Evolutionary conservation across 2,888 invertebrate genomes (phyloP), one percentile per base, ranked within the genome.

Genomic region (Eupithecia tripunctaria): DNA sequence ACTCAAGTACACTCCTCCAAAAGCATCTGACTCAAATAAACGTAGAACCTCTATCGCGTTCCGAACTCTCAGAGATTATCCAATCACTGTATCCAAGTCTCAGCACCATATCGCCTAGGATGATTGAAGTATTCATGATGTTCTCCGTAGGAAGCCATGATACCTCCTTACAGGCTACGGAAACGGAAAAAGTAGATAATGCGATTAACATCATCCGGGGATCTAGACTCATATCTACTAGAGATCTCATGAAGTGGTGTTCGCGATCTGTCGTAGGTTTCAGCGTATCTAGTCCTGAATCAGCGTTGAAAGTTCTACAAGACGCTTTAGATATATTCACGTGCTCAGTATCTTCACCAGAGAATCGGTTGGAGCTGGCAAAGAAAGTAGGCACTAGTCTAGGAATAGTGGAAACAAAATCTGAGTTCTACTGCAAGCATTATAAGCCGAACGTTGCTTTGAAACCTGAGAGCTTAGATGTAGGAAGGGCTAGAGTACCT

Each of bases 181-280:
- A 89, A 47, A 71, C 77, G 18, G 90, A 89, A 41, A 70, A 77
- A n/a, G 78, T 79, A 18, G 86, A 86, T 0, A 87, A 85, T 59
- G 82, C 79, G 41, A 87, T 91, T 10, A 81, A 81, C 18, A 81
- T 92, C 2, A 85, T 93, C 65, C 94, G 92, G 84, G 95, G 94
- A 62, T 96, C 96, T 0, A 95, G 97, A 79, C 89, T 96, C 63
- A 97, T 96, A 29, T 97, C 97, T 0, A 97, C 97, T 0, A 96
- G 99, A 80, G 99, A 99, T 95, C 95, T 99, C 66, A 96, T 99
- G 80, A 99, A 99, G 88, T 97, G 98, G 96, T 99, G 99, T 85
- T 95, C 96, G 6, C 95, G 99, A 84, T 96, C 98, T 7, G 95
- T 96, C 15, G 91, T 95, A 18, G 96, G 96, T 81, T 97, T 97